Conservation (phyloP, 1,140 invertebrate genomes). For the Tyrophagus putrescentiae region DNA sequence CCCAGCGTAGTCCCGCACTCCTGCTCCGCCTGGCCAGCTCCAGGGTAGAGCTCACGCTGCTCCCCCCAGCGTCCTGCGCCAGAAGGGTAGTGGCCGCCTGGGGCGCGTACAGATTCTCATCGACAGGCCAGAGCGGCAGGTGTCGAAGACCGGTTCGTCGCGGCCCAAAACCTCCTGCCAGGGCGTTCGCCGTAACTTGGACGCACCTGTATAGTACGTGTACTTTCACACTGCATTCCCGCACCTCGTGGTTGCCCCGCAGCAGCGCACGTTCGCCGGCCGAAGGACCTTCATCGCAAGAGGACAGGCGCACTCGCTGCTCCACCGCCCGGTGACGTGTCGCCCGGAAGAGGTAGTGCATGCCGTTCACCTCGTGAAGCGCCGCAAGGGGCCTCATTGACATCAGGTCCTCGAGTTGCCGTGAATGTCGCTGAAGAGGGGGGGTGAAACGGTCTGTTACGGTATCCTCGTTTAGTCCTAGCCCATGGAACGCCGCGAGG, state of each 20-base stretch:
- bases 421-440: conserved; percentile 43
- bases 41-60: too few relatives aligned
- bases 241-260: conserved; percentile 49
- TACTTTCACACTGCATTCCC: too few relatives aligned
- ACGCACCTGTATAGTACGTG: too few relatives aligned
- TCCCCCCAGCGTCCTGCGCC: too few relatives aligned
- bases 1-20: too few relatives aligned
- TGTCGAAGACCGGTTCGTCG: too few relatives aligned
- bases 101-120: too few relatives aligned
- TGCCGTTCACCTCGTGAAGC: conserved; percentile 42
- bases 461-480: background rate
- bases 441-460: conserved; percentile 26
- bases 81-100: too few relatives aligned
- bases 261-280: conserved; percentile 44
- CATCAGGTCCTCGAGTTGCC: conserved; percentile 44
- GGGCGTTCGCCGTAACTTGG: too few relatives aligned
- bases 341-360: conserved; percentile 46
- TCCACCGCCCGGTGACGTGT: conserved; percentile 46
- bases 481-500: background rate
- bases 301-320: conserved; percentile 43
- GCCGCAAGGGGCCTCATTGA: conserved; percentile 45
- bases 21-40: too few relatives aligned
- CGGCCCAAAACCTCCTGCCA: too few relatives aligned
- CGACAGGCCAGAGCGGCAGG: too few relatives aligned
- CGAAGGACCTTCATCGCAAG: conserved; percentile 47